Evolutionary conservation across 2,113 vertebrate species (phyloP).

Genomic region (Pantherophis guttatus): DNA sequence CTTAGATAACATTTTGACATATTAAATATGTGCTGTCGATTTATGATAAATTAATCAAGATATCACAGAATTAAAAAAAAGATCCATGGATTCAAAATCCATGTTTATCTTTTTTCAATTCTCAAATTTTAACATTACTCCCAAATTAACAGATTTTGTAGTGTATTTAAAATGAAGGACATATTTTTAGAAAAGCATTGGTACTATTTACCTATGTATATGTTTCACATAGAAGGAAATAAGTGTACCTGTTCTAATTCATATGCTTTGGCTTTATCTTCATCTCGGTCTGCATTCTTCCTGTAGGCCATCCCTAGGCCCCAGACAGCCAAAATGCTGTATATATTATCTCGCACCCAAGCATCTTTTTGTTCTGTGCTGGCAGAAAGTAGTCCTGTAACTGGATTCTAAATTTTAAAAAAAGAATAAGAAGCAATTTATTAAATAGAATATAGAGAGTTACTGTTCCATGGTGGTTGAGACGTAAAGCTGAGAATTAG

Average conservation of each 20-base stretch:
- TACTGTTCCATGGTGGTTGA: background rate
- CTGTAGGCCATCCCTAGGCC: constrained; percentile 96
- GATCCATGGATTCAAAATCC: background rate
- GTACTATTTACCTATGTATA: background rate
- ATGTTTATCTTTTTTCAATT: background rate
- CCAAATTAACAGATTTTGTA: background rate
- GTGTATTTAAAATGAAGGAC: background rate
- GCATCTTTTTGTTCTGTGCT: constrained; percentile 88
- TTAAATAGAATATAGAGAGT: background rate
- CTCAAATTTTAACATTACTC: background rate
- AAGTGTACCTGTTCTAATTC: constrained; percentile 91
- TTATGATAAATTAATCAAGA: background rate
- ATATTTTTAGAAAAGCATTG: background rate
- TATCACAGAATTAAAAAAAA: background rate
- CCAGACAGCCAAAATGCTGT: constrained; percentile 95
- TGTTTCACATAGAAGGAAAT: background rate
- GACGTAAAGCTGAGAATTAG: background rate
- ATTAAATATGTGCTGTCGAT: background rate
- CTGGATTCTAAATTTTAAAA: constrained; percentile 79
- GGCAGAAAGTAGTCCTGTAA: constrained; percentile 90
- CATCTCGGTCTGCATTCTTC: constrained; percentile 95
- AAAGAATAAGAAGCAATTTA: constrained; percentile 8
- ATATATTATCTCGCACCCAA: constrained; percentile 97
- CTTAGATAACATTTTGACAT: background rate
- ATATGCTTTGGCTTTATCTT: constrained; percentile 97